Evolutionary conservation across 2,113 vertebrate genomes (phyloP).

Genomic region (Lepus europaeus): DNA sequence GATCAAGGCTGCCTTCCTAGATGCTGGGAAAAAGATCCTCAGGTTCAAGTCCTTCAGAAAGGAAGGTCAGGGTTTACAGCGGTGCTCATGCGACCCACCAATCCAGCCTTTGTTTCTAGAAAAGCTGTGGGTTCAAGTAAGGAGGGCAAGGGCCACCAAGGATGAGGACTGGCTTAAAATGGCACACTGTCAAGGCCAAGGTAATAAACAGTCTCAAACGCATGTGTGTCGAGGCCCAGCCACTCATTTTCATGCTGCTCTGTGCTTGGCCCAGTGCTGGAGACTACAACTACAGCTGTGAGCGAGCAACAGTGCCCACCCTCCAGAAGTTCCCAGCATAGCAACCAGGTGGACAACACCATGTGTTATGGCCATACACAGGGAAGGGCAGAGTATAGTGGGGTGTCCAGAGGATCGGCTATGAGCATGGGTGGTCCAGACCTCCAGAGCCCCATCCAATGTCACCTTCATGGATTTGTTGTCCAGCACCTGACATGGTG

Average conservation of each 20-base stretch:
- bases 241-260: background rate
- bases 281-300: background rate
- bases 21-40: background rate
- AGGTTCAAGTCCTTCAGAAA: background rate
- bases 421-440: background rate
- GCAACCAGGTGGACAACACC: background rate
- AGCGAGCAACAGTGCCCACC: background rate
- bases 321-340: background rate
- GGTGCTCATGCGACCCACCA: background rate
- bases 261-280: background rate
- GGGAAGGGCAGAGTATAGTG: background rate
- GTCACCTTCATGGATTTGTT: rapidly evolving
- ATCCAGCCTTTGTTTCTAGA: background rate
- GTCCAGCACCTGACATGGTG: rapidly evolving
- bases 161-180: background rate
- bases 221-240: background rate
- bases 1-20: background rate
- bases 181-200: background rate
- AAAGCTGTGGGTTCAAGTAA: background rate
- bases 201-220: background rate
- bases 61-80: background rate
- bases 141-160: background rate
- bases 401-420: background rate
- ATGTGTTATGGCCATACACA: background rate
- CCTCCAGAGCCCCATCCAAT: background rate